phyloP scores from a whole-genome alignment of 1,140 invertebrate genomes.

The Aphis craccivora region DNA sequence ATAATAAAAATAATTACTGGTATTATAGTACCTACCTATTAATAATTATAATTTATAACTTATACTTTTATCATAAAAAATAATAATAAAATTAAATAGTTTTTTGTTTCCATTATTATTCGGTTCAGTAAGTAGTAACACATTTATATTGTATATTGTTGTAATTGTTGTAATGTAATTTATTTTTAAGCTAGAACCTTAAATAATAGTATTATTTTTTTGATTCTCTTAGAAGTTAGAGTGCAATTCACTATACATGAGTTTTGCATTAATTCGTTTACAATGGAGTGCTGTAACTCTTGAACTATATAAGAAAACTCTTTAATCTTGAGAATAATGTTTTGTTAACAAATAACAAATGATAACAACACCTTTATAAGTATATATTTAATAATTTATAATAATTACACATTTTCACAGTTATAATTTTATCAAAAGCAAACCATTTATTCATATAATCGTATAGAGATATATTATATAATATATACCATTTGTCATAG shows the following conservation, averaged over 20 bases:
- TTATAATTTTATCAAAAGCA: neutral
- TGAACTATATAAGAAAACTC: neutral
- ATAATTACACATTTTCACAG: neutral
- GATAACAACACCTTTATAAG: neutral
- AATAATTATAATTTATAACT: too few species aligned
- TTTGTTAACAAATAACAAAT: neutral
- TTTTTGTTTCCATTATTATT: neutral
- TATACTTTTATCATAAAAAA: too few species aligned
- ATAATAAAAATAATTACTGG: too few species aligned
- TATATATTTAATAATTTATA: neutral
- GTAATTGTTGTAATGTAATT: too few species aligned
- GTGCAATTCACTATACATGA: neutral
- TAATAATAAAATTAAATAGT: too few species aligned
- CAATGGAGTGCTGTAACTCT: neutral
- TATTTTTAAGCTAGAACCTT: neutral
- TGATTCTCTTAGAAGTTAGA: neutral
- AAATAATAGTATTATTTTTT: neutral
- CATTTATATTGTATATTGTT: neutral
- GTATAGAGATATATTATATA: neutral
- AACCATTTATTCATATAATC: neutral
- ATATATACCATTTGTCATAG: neutral
- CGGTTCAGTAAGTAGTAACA: neutral
- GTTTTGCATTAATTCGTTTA: neutral
- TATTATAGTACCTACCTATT: too few species aligned
- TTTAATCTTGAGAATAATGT: neutral